Base-by-base conservation (phyloP, 1,140 invertebrate genomes). In the Temnothorax longispinosus region DNA sequence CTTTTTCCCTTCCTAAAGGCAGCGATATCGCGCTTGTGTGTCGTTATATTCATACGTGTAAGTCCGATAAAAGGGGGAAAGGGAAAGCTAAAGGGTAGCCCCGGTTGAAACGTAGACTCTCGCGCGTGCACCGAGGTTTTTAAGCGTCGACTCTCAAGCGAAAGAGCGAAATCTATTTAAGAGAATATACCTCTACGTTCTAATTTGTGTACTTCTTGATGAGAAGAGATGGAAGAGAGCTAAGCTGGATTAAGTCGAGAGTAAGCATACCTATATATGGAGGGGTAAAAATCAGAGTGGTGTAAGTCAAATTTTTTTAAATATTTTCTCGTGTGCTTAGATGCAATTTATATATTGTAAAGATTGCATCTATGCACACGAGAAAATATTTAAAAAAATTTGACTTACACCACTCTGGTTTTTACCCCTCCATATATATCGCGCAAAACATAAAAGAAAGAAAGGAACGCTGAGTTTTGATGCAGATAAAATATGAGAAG, bases 11-110 rank as follows among this genome's bases (percentile, higher is more conserved):
- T 13, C 38, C 86, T 62, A 62, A 58, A 87, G 62, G 41, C 56
- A 41, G 64, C 74, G 87, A 89, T 89, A 90, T 89, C 80, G 88
- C 88, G 89, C 72, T 69, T 78, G 88, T 85, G 65, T 86, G 72
- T 91, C 89, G 56, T 87, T 38, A 85, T 72, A 71, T 80, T 76
- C 65, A 74, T 75, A 75, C 50, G 58, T 85, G 74, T 69, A 58
- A 65, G 71, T 38, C 74, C 74, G 74, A 38, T 75, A 64, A 89
- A 86, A 69, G 64, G 47, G 41, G 35, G 47, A n/a, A 44, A 56
- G 27, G 38, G 15, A 78, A 56, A 65, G 44, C 35, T 32, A 8
- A 60, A 56, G 54, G 65, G 69, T 84, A 84, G 69, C 10, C 41
- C 8, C 27, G 41, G 5, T 32, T 44, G 52, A 75, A 84, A 60